Evolutionary conservation across 2,797 vertebrate genomes (phyloP), one percentile per base, ranked within the genome.

Genomic region (Muscicapa comitata): DNA sequence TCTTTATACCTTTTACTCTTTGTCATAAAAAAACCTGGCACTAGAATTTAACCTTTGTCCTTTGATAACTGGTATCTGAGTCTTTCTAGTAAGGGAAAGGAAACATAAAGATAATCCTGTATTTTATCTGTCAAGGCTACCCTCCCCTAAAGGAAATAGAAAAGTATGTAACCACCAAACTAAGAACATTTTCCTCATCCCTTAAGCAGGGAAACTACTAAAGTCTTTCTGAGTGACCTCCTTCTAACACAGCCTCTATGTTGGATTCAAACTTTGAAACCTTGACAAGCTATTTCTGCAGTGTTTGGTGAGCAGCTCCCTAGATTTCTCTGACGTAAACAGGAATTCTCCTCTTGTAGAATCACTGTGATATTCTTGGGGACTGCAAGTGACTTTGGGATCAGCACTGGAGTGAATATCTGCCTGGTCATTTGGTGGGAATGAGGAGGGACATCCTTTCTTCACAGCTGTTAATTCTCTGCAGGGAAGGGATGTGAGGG

Each of bases 321-420:
- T 29, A 43, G 28, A 63, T 63, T 70, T 71, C 66, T 57, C 45
- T 55, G 16, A 78, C 61, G 9, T 24, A 90, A 94, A 54, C 10
- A 42, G 38, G 53, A 86, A 81, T 29, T 77, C 6, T 72, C 10
- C 24, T 77, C 10, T 38, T 53, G 61, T 80, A 77, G 57, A 73
- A 40, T 88, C 59, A 40, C 0, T 0, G 5, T 54, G 23, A 17
- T 42, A 65, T 61, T 40, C 16, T 57, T n/a, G 26, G 2, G 2
- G 18, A 4, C 51, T 66, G 31, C 17, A 77, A 55, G 9, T 9
- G 82, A 42, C 15, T 74, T 80, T 57, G 35, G 38, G 48, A 65
- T 53, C 45, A 77, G 24, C 33, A 53, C 33, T 63, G 45, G 9
- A 35, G 33, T 5, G 3, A 80, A 50, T 61, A 37, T 71, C 57